These are phyloP conservation scores for Mamestra brassicae DNA, from an alignment of 2,888 invertebrate genomes.

Conservation along the genomic window DNA sequence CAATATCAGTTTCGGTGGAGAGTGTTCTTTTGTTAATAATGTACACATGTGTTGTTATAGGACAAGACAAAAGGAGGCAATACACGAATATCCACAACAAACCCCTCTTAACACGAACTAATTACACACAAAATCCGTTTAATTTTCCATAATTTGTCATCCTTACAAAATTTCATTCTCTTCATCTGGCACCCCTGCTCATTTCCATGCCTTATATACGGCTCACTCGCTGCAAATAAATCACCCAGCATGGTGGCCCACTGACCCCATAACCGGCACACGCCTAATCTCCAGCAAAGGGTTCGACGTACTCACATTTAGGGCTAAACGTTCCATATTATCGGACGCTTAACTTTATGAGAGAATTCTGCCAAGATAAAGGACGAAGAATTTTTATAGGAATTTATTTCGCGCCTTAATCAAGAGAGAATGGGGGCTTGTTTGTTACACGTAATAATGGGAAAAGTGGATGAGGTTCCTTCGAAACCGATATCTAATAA, in stretches of 20 bases:
- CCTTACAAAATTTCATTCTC: conserved; percentile 36
- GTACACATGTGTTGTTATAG: background rate
- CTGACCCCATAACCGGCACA: conserved; percentile 49
- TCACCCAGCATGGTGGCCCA: conserved; percentile 55
- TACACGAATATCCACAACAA: background rate
- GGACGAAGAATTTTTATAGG: conserved; percentile 18
- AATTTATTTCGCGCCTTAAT: conserved; percentile 20
- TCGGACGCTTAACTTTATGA: conserved; percentile 39
- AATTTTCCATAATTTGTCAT: conserved; percentile 53
- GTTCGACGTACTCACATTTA: conserved; percentile 50
- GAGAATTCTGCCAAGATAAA: conserved; percentile 34
- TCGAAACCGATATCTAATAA: background rate
- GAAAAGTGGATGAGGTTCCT: background rate
- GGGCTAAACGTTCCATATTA: conserved; percentile 46
- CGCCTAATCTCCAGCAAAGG: conserved; percentile 54
- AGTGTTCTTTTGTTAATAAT: background rate
- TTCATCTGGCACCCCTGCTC: conserved; percentile 19
- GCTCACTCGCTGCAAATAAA: conserved; percentile 57
- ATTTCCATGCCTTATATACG: conserved; percentile 52
- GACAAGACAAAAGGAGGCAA: background rate
- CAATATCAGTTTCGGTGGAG: background rate
- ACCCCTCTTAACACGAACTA: conserved; percentile 6
- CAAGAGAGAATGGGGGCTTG: conserved; percentile 3
- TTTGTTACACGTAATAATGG: conserved; percentile 12
- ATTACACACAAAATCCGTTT: conserved; percentile 27